These are phyloP conservation scores for Actinostola sp. DNA, from an alignment of 92 coral and sea anemone genomes.

Conservation along the genomic window DNA sequence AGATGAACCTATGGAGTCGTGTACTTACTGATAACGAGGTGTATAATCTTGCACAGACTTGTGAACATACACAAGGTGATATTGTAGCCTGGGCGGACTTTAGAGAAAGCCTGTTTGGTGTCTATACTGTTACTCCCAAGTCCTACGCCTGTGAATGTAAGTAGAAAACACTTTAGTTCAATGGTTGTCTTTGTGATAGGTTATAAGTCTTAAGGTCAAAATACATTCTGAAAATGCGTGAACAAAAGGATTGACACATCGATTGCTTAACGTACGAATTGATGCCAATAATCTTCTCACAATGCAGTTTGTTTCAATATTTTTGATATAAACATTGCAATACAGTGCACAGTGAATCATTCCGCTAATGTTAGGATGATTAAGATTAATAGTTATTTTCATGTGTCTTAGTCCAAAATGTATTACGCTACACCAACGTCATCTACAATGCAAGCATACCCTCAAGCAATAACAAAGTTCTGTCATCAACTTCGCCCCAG, in stretches of 20 bases:
- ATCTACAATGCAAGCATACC: slow-evolving; percentile 66
- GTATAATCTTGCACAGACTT: slow-evolving; percentile 64
- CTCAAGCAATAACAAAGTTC: slow-evolving; percentile 35
- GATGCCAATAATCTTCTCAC: no score
- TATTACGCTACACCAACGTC: slow-evolving; percentile 32
- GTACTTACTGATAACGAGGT: slow-evolving; percentile 62
- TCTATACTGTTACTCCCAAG: slow-evolving; percentile 48
- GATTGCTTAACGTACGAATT: no score
- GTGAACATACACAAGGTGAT: slow-evolving; percentile 71
- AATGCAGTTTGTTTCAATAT: no score
- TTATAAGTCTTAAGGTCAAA: no score
- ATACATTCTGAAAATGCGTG: no score
- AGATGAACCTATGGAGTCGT: slow-evolving; percentile 75
- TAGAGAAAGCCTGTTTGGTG: slow-evolving; percentile 66
- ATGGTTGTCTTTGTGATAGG: no score
- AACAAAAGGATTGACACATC: no score
- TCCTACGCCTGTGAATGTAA: slow-evolving; percentile 81
- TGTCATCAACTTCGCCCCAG: slow-evolving; percentile 58
- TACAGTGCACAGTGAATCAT: no score
- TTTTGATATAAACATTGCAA: no score
- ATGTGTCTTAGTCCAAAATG: slow-evolving; percentile 60
- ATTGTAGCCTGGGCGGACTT: slow-evolving; percentile 85
- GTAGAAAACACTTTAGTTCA: no score
- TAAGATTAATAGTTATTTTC: no score
- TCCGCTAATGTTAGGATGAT: no score